Conservation (phyloP, 2,113 vertebrate genomes). For the Lanius ludovicianus region DNA sequence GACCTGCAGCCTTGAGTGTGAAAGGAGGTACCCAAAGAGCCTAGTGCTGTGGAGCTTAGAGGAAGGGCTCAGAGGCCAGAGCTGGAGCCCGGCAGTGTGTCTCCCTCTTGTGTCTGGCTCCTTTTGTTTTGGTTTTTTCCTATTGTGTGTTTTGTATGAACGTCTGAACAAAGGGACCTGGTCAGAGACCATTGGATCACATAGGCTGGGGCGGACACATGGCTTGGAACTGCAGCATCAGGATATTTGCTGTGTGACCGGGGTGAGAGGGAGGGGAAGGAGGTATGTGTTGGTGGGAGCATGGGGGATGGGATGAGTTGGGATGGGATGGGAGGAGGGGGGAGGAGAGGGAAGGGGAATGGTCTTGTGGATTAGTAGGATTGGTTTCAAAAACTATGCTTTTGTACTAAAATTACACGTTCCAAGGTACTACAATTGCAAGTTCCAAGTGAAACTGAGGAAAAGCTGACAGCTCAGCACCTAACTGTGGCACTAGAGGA, state of each 20-base stretch:
- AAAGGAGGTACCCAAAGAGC: constrained; percentile 32
- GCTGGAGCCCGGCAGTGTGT: constrained; percentile 32
- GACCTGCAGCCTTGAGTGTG: constrained; percentile 14
- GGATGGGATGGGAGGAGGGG: not conserved
- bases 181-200: constrained; percentile 45
- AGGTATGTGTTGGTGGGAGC: constrained; percentile 49
- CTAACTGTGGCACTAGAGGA: not conserved
- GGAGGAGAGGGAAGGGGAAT: not conserved
- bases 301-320: constrained; percentile 46
- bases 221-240: constrained; percentile 61
- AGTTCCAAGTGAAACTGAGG: not conserved
- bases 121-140: constrained; percentile 63
- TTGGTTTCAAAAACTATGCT: not conserved
- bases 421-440: not conserved
- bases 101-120: constrained; percentile 58
- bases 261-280: constrained; percentile 66
- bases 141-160: constrained; percentile 63
- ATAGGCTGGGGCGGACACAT: constrained; percentile 51
- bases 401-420: not conserved
- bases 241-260: constrained; percentile 64
- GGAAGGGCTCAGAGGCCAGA: constrained; percentile 26
- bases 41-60: constrained; percentile 37
- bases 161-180: constrained; percentile 56
- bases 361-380: not conserved
- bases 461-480: not conserved